Evolutionary conservation across 2,113 vertebrate genomes (phyloP), one percentile per base, ranked within the genome.

Genomic region (Sitta europaea): DNA sequence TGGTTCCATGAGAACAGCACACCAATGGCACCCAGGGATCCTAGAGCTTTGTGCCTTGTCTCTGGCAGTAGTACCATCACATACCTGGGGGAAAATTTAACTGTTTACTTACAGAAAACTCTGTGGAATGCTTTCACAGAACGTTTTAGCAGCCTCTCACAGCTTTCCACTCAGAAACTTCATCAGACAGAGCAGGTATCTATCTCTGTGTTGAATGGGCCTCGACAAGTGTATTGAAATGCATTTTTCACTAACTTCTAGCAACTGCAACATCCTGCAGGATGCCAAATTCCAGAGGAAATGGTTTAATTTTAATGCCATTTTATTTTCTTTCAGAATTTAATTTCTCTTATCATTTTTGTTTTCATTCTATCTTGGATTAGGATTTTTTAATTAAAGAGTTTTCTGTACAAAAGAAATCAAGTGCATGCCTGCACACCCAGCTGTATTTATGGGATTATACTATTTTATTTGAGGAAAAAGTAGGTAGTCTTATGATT

Each of bases 361-460:
- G n/a, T 78, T 96, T 96, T 95, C 54, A 48, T 87, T 87, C 45
- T 87, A 18, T 86, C 90, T 93, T 59, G 81, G 90, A 94, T 96
- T 95, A 95, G n/a, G 61, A 86, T 61, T 85, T 77, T 95, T 91
- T 85, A 95, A 97, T 95, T 90, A 91, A 91, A 73, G 77, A 59
- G 2, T 92, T 88, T 79, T 88, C 90, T 66, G 15, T 73, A 43
- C 7, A 82, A 54, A n/a, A 87, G 62, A 91, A 94, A 95, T 84
- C 48, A 54, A 53, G n/a, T 74, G 23, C 68, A 84, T 5, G 50
- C 45, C 54, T 92, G 51, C 72, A 78, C 9, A 22, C 57, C 50
- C 57, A 82, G 62, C 50, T 92, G 54, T 86, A 82, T 86, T 95
- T 96, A 91, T 85, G 84, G 58, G 91, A 97, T 96, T 94, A 91